These are phyloP conservation scores for Paracanthobrama guichenoti DNA, from an alignment of 2,113 vertebrate species.

Conservation along the genomic window DNA sequence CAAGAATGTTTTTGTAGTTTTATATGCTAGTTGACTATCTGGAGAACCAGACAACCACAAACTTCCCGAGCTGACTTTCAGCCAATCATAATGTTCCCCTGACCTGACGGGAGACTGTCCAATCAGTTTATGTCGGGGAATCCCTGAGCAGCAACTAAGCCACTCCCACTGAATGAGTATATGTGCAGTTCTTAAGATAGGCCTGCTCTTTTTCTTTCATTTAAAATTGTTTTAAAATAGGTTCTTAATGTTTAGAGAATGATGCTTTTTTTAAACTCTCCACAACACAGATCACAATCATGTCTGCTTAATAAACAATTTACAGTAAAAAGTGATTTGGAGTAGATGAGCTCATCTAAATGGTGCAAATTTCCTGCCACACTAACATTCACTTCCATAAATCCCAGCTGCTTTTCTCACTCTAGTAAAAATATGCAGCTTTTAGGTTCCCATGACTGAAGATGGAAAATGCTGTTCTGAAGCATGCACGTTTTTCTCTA, in stretches of 20 bases:
- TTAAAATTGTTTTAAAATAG: constrained; percentile 16
- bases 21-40: background rate
- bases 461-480: background rate
- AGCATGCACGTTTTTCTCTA: constrained; percentile 7
- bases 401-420: constrained; percentile 16
- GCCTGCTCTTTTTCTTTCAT: background rate
- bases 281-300: background rate
- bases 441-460: background rate
- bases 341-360: background rate
- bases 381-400: background rate
- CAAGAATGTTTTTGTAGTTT: background rate
- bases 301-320: constrained; percentile 12
- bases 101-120: constrained; percentile 75
- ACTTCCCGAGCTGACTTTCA: constrained; percentile 74
- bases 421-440: background rate
- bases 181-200: constrained; percentile 47
- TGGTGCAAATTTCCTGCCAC: background rate
- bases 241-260: constrained; percentile 13
- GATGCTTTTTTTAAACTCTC: constrained; percentile 28
- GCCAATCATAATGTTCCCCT: constrained; percentile 73
- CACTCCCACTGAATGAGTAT: constrained; percentile 30
- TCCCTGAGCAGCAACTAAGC: constrained; percentile 40
- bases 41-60: constrained; percentile 67
- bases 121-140: constrained; percentile 66
- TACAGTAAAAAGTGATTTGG: background rate